These are phyloP conservation scores for Vidua chalybeata DNA, from an alignment of 2,113 vertebrate species.

Conservation along the genomic window DNA sequence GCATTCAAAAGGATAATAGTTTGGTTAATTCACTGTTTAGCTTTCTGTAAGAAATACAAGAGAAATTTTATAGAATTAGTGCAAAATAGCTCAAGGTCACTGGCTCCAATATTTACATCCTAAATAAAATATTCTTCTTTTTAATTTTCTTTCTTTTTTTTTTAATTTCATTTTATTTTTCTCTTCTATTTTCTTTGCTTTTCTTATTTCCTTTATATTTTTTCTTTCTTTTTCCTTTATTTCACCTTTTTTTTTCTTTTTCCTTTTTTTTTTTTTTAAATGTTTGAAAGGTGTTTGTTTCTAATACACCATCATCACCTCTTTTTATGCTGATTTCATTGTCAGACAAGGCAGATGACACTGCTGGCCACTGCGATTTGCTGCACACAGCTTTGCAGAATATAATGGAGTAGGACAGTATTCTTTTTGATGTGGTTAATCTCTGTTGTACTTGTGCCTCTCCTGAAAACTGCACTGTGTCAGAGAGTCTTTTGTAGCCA, in stretches of 20 bases:
- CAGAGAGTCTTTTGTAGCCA: conserved; percentile 48
- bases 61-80: conserved; percentile 38
- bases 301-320: background rate
- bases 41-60: conserved; percentile 59
- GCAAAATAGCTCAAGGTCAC: conserved; percentile 54
- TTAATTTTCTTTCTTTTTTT: background rate
- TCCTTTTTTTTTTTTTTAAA: background rate
- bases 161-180: background rate
- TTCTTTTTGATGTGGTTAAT: conserved; percentile 59
- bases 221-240: background rate
- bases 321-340: conserved; percentile 55
- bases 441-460: conserved; percentile 60
- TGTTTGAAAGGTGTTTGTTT: conserved; percentile 27
- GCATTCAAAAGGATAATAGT: conserved; percentile 62
- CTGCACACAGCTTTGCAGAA: conserved; percentile 6
- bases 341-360: conserved; percentile 38
- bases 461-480: conserved; percentile 50
- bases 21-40: conserved; percentile 59
- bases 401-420: conserved; percentile 34
- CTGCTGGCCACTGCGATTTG: background rate
- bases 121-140: conserved; percentile 38
- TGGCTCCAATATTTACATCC: conserved; percentile 45
- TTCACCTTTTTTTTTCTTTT: accelerated
- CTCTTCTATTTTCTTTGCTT: too few relatives aligned
- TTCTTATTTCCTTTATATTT: background rate